Evolutionary conservation across 1,140 invertebrate genomes (phyloP).

Genomic region (Sminthurides bifidus): DNA sequence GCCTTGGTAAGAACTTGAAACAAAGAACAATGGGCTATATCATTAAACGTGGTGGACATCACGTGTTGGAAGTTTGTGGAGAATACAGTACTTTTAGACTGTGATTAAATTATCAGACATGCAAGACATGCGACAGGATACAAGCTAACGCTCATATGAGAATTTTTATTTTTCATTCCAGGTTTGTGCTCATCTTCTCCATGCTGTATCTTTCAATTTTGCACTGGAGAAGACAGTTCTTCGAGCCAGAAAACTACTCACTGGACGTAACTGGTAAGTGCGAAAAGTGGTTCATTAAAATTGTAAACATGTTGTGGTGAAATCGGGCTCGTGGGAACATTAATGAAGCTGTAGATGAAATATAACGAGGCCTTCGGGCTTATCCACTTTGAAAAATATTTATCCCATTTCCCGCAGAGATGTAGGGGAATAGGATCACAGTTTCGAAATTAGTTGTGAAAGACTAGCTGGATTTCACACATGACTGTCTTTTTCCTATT

Average conservation of each 20-base stretch:
- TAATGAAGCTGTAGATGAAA: background rate
- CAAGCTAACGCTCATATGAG: slow-evolving; percentile 12
- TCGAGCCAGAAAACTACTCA: slow-evolving; percentile 76
- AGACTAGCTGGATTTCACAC: too few species aligned
- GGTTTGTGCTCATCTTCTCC: slow-evolving; percentile 55
- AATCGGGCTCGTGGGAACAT: background rate
- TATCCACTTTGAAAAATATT: background rate
- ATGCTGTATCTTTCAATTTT: slow-evolving; percentile 71
- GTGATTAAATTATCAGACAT: background rate
- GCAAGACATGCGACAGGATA: background rate
- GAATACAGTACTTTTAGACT: slow-evolving; percentile 21
- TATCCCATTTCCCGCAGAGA: background rate
- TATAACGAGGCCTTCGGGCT: too few species aligned
- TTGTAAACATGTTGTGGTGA: background rate
- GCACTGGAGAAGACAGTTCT: slow-evolving; percentile 74
- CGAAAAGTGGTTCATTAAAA: too few species aligned
- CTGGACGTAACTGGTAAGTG: slow-evolving; percentile 64
- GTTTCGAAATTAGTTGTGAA: background rate
- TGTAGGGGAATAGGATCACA: background rate
- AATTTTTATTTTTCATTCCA: slow-evolving; percentile 21
- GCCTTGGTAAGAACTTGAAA: slow-evolving; percentile 44
- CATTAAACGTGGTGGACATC: background rate
- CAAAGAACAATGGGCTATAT: background rate
- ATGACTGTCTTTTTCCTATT: background rate
- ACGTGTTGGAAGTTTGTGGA: slow-evolving; percentile 15